These are phyloP conservation scores for Planococcus citri DNA, from an alignment of 1,140 invertebrate genomes.

Conservation along the genomic window DNA sequence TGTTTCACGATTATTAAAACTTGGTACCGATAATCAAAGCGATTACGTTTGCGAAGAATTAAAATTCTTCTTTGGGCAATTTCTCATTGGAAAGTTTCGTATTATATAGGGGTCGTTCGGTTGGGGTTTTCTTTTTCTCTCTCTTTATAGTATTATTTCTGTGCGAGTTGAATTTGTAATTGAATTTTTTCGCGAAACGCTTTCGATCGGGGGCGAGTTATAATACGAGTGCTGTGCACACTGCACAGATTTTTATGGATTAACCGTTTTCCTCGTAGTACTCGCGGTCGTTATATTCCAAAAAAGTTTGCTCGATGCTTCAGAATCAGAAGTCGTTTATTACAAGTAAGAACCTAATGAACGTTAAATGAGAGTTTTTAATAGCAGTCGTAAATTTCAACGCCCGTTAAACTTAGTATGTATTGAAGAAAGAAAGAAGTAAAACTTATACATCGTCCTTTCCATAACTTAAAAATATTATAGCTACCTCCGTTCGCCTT, in stretches of 20 bases:
- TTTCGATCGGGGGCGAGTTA: neutral
- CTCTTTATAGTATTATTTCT: too few relatives aligned
- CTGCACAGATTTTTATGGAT: neutral
- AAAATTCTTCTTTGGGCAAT: too few relatives aligned
- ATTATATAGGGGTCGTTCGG: too few relatives aligned
- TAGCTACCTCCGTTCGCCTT: neutral
- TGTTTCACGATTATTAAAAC: too few relatives aligned
- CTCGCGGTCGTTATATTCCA: neutral
- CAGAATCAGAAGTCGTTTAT: slow-evolving; percentile 17
- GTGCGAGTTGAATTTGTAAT: neutral
- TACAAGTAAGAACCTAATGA: slow-evolving; percentile 16
- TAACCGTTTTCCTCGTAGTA: neutral
- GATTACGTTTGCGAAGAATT: too few relatives aligned
- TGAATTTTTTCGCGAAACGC: neutral
- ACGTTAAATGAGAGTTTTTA: slow-evolving; percentile 19
- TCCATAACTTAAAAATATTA: slow-evolving; percentile 8
- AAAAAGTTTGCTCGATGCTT: slow-evolving; percentile 8
- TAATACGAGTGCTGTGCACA: too few relatives aligned
- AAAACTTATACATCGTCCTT: neutral
- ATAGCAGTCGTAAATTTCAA: slow-evolving; percentile 12
- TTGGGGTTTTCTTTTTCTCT: too few relatives aligned
- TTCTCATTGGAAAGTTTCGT: too few relatives aligned
- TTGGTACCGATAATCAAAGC: too few relatives aligned
- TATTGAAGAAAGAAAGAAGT: slow-evolving; percentile 3
- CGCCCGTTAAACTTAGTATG: neutral